Evolutionary conservation across 1,140 invertebrate genomes (phyloP).

Genomic region (Manduca sexta): DNA sequence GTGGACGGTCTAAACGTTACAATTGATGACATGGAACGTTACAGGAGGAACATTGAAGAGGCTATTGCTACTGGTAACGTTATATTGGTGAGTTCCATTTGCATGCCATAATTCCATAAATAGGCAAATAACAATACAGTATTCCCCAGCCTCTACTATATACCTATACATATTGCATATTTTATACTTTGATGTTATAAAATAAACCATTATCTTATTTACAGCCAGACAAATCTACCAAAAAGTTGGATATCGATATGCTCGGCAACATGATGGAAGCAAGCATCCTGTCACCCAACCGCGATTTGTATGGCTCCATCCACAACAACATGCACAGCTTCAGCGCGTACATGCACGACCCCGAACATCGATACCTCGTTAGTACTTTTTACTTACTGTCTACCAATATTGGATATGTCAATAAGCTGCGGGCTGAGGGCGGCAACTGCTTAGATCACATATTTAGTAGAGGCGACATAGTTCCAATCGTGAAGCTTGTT

Average conservation of each 20-base stretch:
- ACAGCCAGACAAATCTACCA: slow-evolving; percentile 60
- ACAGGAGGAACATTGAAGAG: slow-evolving; percentile 75
- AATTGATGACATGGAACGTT: slow-evolving; percentile 74
- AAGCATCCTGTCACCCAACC: slow-evolving; percentile 73
- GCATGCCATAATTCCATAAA: too few relatives aligned
- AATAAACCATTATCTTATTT: too few relatives aligned
- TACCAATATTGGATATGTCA: too few relatives aligned
- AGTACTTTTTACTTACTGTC: slow-evolving; percentile 24
- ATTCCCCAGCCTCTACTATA: too few relatives aligned
- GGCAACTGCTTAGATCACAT: too few relatives aligned
- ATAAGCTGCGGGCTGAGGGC: too few relatives aligned
- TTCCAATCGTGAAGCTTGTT: too few relatives aligned
- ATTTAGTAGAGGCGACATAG: too few relatives aligned
- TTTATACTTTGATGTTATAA: too few relatives aligned
- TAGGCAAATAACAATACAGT: too few relatives aligned
- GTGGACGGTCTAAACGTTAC: slow-evolving; percentile 73
- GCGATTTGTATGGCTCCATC: slow-evolving; percentile 75
- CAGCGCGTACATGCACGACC: slow-evolving; percentile 78
- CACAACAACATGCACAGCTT: slow-evolving; percentile 79
- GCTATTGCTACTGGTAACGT: slow-evolving; percentile 75
- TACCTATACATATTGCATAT: too few relatives aligned
- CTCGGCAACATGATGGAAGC: slow-evolving; percentile 79
- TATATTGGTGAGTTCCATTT: slow-evolving; percentile 24
- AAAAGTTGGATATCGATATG: slow-evolving; percentile 74
- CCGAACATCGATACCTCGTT: slow-evolving; percentile 74